Conservation (phyloP, 1,140 invertebrate genomes). For the Caerostris darwini region DNA sequence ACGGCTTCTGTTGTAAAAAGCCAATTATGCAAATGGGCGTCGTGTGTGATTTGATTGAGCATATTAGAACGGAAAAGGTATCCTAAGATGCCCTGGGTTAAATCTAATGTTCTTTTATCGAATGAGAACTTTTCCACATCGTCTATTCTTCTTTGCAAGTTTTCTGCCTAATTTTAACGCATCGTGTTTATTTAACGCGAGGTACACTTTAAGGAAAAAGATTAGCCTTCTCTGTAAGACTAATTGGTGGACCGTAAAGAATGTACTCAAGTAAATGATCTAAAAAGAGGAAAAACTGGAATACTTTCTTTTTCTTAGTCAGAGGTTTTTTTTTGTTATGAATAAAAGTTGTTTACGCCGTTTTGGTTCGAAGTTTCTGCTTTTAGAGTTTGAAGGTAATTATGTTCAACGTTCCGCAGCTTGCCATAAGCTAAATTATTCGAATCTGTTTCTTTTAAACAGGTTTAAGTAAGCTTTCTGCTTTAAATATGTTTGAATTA, state of each 20-base stretch:
- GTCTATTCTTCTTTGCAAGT: not conserved
- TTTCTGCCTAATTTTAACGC: not conserved
- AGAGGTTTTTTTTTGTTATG: not conserved
- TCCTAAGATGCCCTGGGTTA: not conserved
- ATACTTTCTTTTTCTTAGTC: not conserved
- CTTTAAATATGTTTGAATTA: no score
- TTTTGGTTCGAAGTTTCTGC: not conserved
- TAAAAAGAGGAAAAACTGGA: not conserved
- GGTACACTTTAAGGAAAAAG: not conserved
- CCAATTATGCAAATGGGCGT: constrained; percentile 27
- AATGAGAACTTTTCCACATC: constrained; percentile 15
- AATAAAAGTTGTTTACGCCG: not conserved
- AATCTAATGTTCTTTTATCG: constrained; percentile 13
- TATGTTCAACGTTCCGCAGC: not conserved
- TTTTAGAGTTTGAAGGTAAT: not conserved
- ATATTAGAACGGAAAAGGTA: not conserved
- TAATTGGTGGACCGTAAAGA: not conserved
- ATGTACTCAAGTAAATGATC: not conserved
- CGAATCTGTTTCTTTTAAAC: not conserved
- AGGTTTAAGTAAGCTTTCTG: no score
- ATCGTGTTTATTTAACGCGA: not conserved
- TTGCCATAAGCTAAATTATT: constrained; percentile 9
- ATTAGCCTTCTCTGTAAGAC: not conserved
- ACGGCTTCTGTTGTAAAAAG: not conserved
- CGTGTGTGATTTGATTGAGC: constrained; percentile 11